Base-by-base conservation (phyloP, 1,140 invertebrate species). In the Apis florea region DNA sequence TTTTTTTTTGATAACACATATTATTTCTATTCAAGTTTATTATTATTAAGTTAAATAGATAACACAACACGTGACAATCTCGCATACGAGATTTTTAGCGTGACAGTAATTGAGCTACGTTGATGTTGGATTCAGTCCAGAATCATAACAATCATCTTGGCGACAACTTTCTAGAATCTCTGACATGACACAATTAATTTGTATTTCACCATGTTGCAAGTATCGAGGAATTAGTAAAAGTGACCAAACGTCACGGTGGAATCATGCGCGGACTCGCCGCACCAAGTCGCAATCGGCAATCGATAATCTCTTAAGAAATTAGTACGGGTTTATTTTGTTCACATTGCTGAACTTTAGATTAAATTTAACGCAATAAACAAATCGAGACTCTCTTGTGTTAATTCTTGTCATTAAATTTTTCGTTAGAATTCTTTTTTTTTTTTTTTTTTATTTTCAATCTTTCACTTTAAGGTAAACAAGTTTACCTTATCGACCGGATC, bases 101-200 rank as follows among this genome's bases (percentile, higher is more conserved):
- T 47, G 56, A 78, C 49, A 24, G 9, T 51, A 68, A 59, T 58
- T 56, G 31, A 78, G 58, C 63, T 51, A 85, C 61, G 67, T 56
- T 73, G 56, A 79, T 67, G 74, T 49, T 84, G 86, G 85, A 82
- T 63, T 49, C 53, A 78, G 58, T 78, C 86, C 86, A 87, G 84
- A 61, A 58, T 76, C 53, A 75, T 84, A 87, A 87, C 78, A 84
- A 87, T 85, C 76, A 79, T 76, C 85, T 85, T 85, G 86, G 82
- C 86, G 71, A 88, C 79, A 74, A 82, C 83, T 88, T 88, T 86
- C 85, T 87, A 84, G 67, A 87, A 84, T 72, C 66, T 68, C 64
- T 56, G 82, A 84, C 56, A 58, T 21, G 19, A 24, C 69, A 24
- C 69, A 64, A 83, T 83, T 81, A 83, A 87, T 86, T 84, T 87